Base-by-base conservation (phyloP, 2,888 invertebrate species). In the Eristalinus aeneus region DNA sequence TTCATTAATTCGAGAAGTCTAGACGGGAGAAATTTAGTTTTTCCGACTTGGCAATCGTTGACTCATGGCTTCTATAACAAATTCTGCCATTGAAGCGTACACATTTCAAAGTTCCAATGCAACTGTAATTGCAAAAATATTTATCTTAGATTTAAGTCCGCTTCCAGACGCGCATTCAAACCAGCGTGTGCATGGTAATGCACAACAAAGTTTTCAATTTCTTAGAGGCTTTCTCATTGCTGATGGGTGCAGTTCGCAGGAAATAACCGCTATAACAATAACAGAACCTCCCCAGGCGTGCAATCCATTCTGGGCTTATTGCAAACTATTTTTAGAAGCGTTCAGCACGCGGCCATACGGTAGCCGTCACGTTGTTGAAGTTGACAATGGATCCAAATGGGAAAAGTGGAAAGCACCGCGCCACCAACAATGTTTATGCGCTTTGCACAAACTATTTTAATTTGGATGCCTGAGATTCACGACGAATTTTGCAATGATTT, bases 401-500 rank as follows among this genome's bases (percentile, higher is more conserved):
- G 22, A 65, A 71, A 64, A 67, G 27, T 20, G 1, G 36, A 36
- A 71, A 32, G 11, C 27, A 64, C 16, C 46, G 16, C 39, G 5
- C 39, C 39, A 1, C 8, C 16, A 16, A 27, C 4, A 11, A 22
- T 39, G 46, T 53, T 60, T 36, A 23, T 61, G 54, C 6, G 11
- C 23, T 56, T 60, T 23, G 11, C 34, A 31, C 22, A 74, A 84
- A 75, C 61, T 75, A 78, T 79, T 84, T 79, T 79, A 75, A 79
- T 79, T 79, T 84, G 56, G 56, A 84, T 84, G 75, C 67, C 74
- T 36, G 75, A 68, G 56, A 71, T 79, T 72, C 39, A 12, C 34
- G 64, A 32, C 39, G 79, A 67, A 75, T 71, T 75, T 75, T 84
- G 74, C 84, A 84, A 84, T 79, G 75, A 71, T 63, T 75, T 75